These are phyloP conservation scores for Epistrophe eligans DNA, from an alignment of 2,888 invertebrate genomes.

Conservation along the genomic window DNA sequence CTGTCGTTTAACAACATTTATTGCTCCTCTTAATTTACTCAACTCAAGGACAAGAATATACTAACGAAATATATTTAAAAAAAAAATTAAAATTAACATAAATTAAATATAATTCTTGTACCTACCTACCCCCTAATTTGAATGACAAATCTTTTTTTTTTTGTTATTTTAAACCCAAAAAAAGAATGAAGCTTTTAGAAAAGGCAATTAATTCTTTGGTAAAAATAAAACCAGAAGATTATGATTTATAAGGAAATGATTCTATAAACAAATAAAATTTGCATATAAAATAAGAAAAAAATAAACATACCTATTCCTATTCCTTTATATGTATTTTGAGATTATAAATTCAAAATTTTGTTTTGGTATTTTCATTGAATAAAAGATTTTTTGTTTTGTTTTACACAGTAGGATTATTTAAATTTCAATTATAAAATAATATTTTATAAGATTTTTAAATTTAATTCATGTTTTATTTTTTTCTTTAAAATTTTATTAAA, in stretches of 20 bases:
- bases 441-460: neutral
- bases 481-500: neutral
- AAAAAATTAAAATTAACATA: slow-evolving; percentile 10
- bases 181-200: slow-evolving; percentile 7
- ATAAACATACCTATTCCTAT: too few relatives aligned
- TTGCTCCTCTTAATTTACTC: neutral
- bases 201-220: neutral
- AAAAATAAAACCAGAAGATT: slow-evolving; percentile 1
- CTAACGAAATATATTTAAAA: neutral
- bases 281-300: neutral
- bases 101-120: neutral
- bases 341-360: slow-evolving; percentile 1
- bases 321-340: neutral
- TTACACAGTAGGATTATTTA: neutral
- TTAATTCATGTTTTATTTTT: neutral
- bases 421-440: neutral
- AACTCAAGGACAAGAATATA: neutral
- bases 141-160: neutral
- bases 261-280: slow-evolving; percentile 19
- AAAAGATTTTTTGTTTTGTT: slow-evolving; percentile 1
- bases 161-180: neutral
- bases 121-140: neutral
- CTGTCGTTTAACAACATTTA: neutral
- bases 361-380: neutral
- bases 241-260: slow-evolving; percentile 22